Conservation (phyloP, 2,113 vertebrate genomes). For the Gadus macrocephalus region DNA sequence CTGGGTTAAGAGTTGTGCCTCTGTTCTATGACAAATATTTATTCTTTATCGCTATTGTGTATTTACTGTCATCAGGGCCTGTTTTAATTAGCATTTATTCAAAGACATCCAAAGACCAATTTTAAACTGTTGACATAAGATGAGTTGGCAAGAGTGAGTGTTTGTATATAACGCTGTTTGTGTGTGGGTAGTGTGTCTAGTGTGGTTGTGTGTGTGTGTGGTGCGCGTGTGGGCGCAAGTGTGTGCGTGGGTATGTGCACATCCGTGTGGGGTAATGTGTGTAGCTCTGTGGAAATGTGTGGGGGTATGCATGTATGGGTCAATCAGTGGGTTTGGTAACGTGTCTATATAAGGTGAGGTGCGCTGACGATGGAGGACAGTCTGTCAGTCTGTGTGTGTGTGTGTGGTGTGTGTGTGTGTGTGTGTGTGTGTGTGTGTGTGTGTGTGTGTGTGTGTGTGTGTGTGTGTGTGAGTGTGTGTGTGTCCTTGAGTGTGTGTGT, state of each 20-base stretch:
- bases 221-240: neutral
- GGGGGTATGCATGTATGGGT: neutral
- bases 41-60: no score
- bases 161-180: neutral
- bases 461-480: neutral
- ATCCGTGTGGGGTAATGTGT: neutral
- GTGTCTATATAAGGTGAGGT: neutral
- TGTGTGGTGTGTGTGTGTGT: neutral
- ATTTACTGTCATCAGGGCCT: no score
- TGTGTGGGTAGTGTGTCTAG: no score
- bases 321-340: neutral
- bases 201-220: neutral
- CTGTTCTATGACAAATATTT: no score
- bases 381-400: no score
- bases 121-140: no score
- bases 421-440: constrained; percentile 10
- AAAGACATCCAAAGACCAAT: no score
- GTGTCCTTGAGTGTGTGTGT: neutral
- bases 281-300: neutral
- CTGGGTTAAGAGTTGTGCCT: no score
- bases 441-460: neutral
- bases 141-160: no score
- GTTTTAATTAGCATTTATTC: no score
- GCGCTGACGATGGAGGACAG: no score
- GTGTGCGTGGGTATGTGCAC: neutral